A percentile compares a stretch with the other conserved stretches of the same genome.
phyloP scores from a whole-genome alignment of 2,113 vertebrate species.

The Sylvia atricapilla region DNA sequence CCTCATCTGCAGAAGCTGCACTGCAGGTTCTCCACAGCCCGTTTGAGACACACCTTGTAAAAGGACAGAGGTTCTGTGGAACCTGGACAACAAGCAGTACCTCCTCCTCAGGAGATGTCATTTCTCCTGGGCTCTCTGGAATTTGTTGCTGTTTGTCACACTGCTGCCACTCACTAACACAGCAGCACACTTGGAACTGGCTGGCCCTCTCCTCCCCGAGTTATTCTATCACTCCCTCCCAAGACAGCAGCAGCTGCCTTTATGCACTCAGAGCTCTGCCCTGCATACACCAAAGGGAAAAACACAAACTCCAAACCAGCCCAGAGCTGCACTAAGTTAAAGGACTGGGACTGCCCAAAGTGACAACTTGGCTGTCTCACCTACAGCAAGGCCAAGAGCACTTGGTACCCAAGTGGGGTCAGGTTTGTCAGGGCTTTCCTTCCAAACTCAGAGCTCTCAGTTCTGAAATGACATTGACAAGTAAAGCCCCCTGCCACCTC shows the following conservation, averaged over 20 bases:
- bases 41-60: not conserved
- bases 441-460: not conserved
- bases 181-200: not conserved
- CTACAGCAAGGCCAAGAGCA: not conserved
- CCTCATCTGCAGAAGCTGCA: not conserved
- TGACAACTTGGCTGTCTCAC: not conserved
- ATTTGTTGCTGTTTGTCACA: not conserved
- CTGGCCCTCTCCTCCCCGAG: not conserved
- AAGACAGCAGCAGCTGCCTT: not conserved
- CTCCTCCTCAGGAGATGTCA: not conserved
- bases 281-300: not conserved
- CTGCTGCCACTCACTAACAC: not conserved
- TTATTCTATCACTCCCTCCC: not conserved
- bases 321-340: not conserved
- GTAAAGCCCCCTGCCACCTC: not conserved
- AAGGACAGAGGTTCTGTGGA: not conserved
- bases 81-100: not conserved
- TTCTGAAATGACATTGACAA: not conserved
- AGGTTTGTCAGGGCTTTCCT: not conserved
- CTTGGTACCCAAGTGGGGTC: too few species aligned
- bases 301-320: not conserved
- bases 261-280: not conserved
- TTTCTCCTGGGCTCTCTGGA: not conserved
- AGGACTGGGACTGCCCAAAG: not conserved
- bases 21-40: not conserved